Evolutionary conservation across 2,888 invertebrate genomes (phyloP), one percentile per base, ranked within the genome.

Genomic region (Caenorhabditis sulstoni): DNA sequence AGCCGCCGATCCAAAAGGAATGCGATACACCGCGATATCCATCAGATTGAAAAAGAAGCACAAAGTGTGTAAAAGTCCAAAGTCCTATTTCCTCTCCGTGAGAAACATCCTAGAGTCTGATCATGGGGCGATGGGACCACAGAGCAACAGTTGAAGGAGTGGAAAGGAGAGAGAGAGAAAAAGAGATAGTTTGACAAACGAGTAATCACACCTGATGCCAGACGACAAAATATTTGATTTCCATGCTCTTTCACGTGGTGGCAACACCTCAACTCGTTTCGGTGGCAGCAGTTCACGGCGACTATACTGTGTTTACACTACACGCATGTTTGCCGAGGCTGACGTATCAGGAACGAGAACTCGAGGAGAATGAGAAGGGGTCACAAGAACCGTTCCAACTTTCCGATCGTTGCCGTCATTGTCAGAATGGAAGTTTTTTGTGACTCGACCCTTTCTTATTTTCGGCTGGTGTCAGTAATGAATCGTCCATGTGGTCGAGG

Each of bases 61-160:
- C 35, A 53, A 53, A 7, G 2, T 37, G 53, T 53, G 35, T 52
- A 52, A 53, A 53, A 29, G 53, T 53, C 35, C 53, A 53, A 53
- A 53, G 53, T 49, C 12, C 20, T 3, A 23, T 11, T 39, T 39
- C 39, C 39, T 11, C 44, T n/a, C 44, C 11, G 23, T n/a, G 7
- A 29, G 4, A 29, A 29, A 29, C 7, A 7, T 29, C 29, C 29
- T 29, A 29, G 29, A 29, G 29, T 29, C 29, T 29, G 29, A 29
- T 29, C 29, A 29, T 29, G 29, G 29, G 29, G 29, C 4, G 29
- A 29, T 29, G 29, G 29, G 29, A 29, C 29, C 29, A 29, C 7
- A 29, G 29, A 29, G 29, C 29, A 29, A 29, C 29, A 29, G 29
- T 29, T 29, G 29, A 29, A 29, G 7, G n/a, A n/a, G n/a, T n/a